phyloP scores from a whole-genome alignment of 2,113 vertebrate species.

The Poeciliopsis retropinna region DNA sequence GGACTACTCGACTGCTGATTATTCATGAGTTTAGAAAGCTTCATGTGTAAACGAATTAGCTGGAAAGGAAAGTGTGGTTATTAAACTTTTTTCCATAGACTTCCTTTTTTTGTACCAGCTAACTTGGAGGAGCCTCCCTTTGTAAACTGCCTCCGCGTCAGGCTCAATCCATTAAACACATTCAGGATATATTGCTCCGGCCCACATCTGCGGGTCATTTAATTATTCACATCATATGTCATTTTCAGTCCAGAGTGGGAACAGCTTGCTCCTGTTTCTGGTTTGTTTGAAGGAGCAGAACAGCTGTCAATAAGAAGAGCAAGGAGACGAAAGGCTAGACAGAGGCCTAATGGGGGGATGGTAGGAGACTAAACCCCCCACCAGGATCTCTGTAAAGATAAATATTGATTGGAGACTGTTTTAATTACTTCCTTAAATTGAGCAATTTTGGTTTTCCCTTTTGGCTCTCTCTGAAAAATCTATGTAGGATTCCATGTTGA shows the following conservation, averaged over 20 bases:
- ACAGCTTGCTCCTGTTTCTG: slow-evolving; percentile 67
- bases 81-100: slow-evolving; percentile 11
- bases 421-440: slow-evolving; percentile 87
- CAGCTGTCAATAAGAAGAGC: slow-evolving; percentile 72
- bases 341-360: slow-evolving; percentile 44
- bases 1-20: slow-evolving; percentile 59
- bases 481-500: slow-evolving; percentile 66
- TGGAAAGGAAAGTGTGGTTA: slow-evolving; percentile 23
- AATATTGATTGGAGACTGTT: slow-evolving; percentile 84
- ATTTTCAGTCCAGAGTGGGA: slow-evolving; percentile 62
- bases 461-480: slow-evolving; percentile 73
- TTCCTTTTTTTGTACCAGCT: slow-evolving; percentile 25
- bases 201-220: slow-evolving; percentile 30
- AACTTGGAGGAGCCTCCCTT: slow-evolving; percentile 9
- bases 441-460: slow-evolving; percentile 84
- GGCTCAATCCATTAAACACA: slow-evolving; percentile 21
- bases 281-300: slow-evolving; percentile 63
- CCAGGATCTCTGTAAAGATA: slow-evolving; percentile 74
- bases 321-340: slow-evolving; percentile 51
- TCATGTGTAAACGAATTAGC: slow-evolving; percentile 34
- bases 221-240: slow-evolving; percentile 63
- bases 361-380: slow-evolving; percentile 65
- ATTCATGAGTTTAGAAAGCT: slow-evolving; percentile 56
- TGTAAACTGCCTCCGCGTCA: slow-evolving; percentile 6
- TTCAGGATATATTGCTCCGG: slow-evolving; percentile 20